Evolutionary conservation across 2,888 invertebrate species (phyloP).

Genomic region (Brachylomia viminalis): DNA sequence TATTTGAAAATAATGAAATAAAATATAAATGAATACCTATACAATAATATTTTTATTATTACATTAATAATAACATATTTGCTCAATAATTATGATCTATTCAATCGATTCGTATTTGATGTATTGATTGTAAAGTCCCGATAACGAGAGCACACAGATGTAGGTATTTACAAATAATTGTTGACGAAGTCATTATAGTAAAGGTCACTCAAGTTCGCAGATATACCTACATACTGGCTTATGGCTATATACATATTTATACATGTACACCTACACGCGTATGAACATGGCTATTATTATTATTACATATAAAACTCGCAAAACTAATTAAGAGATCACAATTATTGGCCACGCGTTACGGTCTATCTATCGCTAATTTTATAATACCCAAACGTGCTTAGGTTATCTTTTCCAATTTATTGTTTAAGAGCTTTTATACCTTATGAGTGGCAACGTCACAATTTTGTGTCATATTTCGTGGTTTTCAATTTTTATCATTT

Average conservation of each 20-base stretch:
- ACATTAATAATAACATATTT: not conserved
- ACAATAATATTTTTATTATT: no score
- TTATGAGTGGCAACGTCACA: no score
- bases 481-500: no score
- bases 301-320: not conserved
- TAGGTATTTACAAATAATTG: constrained; percentile 11
- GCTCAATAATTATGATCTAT: not conserved
- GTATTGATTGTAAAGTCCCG: not conserved
- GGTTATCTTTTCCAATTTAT: not conserved
- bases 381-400: not conserved
- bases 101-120: not conserved
- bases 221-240: no score
- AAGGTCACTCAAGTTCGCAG: constrained; percentile 18
- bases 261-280: not conserved
- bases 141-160: constrained; percentile 11
- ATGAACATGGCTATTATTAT: not conserved
- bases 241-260: no score
- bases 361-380: not conserved
- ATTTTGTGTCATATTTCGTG: no score
- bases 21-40: no score
- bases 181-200: not conserved
- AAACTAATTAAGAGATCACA: constrained; percentile 7
- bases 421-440: no score
- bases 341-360: not conserved
- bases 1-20: no score